Evolutionary conservation across 2,797 vertebrate genomes (phyloP).

Genomic region (Gymnocypris eckloni): DNA sequence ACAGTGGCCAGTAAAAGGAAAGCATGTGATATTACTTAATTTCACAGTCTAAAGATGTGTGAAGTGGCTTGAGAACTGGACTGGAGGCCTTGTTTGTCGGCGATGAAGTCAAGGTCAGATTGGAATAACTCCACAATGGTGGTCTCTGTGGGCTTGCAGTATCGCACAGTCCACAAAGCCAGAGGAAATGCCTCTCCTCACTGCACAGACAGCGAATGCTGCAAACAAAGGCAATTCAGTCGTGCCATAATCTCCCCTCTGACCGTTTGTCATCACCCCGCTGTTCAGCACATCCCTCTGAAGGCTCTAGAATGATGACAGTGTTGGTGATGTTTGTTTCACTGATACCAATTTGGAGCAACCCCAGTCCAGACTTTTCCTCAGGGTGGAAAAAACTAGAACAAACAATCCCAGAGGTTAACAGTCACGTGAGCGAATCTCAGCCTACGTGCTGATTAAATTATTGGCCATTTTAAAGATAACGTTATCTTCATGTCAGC

Average conservation of each 20-base stretch:
- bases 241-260: slow-evolving; percentile 40
- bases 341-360: slow-evolving; percentile 1
- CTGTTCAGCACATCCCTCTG: slow-evolving; percentile 45
- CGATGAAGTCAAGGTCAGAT: slow-evolving; percentile 50
- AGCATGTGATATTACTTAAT: slow-evolving; percentile 18
- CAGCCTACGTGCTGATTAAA: slow-evolving; percentile 7
- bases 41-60: slow-evolving; percentile 25
- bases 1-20: slow-evolving; percentile 2
- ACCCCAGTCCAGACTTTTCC: slow-evolving; percentile 14
- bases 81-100: slow-evolving; percentile 38
- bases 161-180: slow-evolving; percentile 44
- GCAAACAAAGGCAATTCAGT: slow-evolving; percentile 50
- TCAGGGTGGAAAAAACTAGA: slow-evolving; percentile 10
- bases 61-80: slow-evolving; percentile 27
- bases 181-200: slow-evolving; percentile 60
- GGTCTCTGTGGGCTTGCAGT: slow-evolving; percentile 41
- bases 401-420: slow-evolving; percentile 24
- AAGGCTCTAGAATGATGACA: slow-evolving; percentile 39
- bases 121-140: slow-evolving; percentile 50
- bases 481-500: slow-evolving; percentile 37
- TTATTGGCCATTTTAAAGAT: slow-evolving; percentile 45
- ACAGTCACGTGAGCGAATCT: slow-evolving; percentile 9
- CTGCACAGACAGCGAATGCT: slow-evolving; percentile 56
- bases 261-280: slow-evolving; percentile 46
- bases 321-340: slow-evolving; percentile 16